Base-by-base conservation (phyloP, 1,140 invertebrate species). In the Zeugodacus cucurbitae region DNA sequence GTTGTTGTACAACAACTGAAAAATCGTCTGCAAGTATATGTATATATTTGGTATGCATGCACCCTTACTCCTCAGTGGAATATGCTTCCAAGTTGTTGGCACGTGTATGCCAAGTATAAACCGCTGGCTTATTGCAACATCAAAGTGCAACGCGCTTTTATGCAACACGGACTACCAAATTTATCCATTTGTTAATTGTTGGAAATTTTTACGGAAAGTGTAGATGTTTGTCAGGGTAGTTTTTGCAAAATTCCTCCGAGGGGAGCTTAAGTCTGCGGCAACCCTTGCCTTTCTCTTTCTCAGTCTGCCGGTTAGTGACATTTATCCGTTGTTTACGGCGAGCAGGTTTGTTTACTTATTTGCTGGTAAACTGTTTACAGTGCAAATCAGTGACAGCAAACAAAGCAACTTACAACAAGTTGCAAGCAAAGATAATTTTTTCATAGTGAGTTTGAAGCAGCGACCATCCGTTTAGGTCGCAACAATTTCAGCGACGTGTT, bases 111-210 rank as follows among this genome's bases (percentile, higher is more conserved):
- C 37, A n/a, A 3, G 22, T 11, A 70, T 32, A 34, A 22, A 74
- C 17, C 37, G n/a, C 5, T 44, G 22, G 70, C 41, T 82, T 41
- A n/a, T 82, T 44, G 74, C 74, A 82, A 82, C 41, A 48, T 82
- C 74, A 82, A 82, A 82, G 74, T 82, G 74, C 74, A 82, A 82
- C 74, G 37, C 37, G 29, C 37, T 44, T 1, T 17, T 29, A 41
- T 41, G 20, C 34, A 29, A 82, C 34, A 17, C 22, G 22, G 2
- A 20, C n/a, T 11, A 48, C 26, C n/a, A n/a, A 8, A 82, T 54
- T 82, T 82, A 82, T 41, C 41, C 74, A 82, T 82, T 82, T 82
- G 74, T 48, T 82, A 82, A 82, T 82, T 82, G 67, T 74, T 74
- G 22, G 20, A 74, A 74, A 74, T 37, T 74, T 41, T 74, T 37